Evolutionary conservation across 2,113 vertebrate species (phyloP).

Genomic region (Grallaria varia): DNA sequence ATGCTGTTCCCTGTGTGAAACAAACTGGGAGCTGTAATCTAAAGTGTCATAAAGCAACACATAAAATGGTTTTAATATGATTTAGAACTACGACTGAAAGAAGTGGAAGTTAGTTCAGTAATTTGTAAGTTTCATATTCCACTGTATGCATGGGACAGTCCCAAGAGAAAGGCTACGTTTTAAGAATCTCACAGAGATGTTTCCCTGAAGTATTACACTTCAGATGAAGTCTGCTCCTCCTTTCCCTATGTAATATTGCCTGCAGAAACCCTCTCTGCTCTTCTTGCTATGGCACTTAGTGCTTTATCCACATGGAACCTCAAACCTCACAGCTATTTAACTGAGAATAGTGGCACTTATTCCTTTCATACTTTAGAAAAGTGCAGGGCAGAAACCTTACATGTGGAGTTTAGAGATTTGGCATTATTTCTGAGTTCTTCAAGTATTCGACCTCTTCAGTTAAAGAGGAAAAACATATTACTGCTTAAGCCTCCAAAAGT

Average conservation of each 20-base stretch:
- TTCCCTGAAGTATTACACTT: background rate
- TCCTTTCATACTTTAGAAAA: background rate
- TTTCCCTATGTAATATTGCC: background rate
- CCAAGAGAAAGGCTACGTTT: background rate
- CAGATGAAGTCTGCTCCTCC: background rate
- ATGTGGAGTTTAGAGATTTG: background rate
- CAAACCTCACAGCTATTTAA: background rate
- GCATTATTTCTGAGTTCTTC: background rate
- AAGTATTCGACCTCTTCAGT: background rate
- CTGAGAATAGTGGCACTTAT: background rate
- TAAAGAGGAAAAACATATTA: background rate
- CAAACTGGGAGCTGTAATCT: background rate
- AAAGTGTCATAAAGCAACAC: background rate
- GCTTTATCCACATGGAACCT: background rate
- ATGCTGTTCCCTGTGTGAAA: background rate
- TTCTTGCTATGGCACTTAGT: background rate
- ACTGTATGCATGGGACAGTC: background rate
- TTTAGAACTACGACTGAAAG: background rate
- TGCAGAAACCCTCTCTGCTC: background rate
- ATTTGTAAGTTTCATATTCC: background rate
- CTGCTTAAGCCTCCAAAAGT: background rate
- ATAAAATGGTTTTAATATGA: background rate
- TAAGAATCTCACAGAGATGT: background rate
- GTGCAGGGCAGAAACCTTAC: background rate
- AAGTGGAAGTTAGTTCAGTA: background rate